Evolutionary conservation across 2,888 invertebrate genomes (phyloP).

Genomic region (Pinctada fucata): DNA sequence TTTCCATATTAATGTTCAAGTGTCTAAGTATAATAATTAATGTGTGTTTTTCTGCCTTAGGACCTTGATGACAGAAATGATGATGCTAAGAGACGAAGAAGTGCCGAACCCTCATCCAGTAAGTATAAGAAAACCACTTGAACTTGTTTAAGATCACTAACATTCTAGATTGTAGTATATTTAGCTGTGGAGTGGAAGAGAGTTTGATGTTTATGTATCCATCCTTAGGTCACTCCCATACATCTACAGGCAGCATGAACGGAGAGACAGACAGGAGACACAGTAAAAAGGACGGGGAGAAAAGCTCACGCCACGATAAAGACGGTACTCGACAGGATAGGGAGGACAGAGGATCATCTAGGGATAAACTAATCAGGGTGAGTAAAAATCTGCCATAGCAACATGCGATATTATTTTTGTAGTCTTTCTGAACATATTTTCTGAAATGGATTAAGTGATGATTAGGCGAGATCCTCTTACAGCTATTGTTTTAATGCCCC

Average conservation of each 20-base stretch:
- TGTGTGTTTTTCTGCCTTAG: background rate
- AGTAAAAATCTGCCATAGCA: background rate
- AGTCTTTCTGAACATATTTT: too few relatives aligned
- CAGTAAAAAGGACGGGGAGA: slow-evolving; percentile 35
- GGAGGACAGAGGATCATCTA: slow-evolving; percentile 48
- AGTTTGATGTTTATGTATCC: background rate
- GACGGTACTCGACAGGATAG: too few relatives aligned
- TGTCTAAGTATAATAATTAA: too few relatives aligned
- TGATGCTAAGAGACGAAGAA: slow-evolving; percentile 47
- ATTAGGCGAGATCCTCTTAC: too few relatives aligned
- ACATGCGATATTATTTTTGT: too few relatives aligned
- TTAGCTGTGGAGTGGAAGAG: background rate
- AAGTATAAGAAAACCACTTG: slow-evolving; percentile 7
- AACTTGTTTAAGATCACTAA: background rate
- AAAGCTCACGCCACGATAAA: slow-evolving; percentile 21
- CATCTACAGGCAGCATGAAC: slow-evolving; percentile 48
- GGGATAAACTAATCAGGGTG: background rate
- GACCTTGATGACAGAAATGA: slow-evolving; percentile 45
- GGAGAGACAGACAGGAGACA: slow-evolving; percentile 54
- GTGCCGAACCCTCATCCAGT: slow-evolving; percentile 40
- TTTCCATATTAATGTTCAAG: too few relatives aligned
- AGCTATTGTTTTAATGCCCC: too few relatives aligned
- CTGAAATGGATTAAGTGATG: too few relatives aligned
- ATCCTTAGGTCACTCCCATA: slow-evolving; percentile 45
- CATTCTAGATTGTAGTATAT: background rate